These are phyloP conservation scores for Hemitrygon akajei DNA, from an alignment of 2,797 vertebrate species.

Conservation along the genomic window DNA sequence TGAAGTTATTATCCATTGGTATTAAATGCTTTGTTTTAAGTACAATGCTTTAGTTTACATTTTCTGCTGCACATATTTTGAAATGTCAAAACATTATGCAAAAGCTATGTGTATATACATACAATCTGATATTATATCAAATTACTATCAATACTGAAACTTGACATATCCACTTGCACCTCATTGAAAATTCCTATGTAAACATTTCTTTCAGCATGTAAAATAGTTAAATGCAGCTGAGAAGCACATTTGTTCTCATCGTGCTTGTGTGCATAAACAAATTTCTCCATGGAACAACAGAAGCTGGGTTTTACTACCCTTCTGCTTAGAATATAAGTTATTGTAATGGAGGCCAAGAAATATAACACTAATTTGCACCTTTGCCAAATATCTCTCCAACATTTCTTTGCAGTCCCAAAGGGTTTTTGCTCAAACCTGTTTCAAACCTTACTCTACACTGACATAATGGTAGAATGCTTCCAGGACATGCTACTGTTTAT, in stretches of 20 bases:
- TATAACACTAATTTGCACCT: constrained; percentile 11
- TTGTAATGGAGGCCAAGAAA: background rate
- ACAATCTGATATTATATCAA: background rate
- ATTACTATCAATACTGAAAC: background rate
- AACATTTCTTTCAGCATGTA: background rate
- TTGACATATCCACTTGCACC: background rate
- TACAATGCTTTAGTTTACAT: background rate
- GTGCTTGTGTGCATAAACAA: background rate
- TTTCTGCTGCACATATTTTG: background rate
- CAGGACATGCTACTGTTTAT: background rate
- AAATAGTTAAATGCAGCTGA: background rate
- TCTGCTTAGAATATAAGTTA: background rate
- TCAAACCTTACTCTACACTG: background rate
- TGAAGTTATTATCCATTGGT: background rate
- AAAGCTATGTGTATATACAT: background rate
- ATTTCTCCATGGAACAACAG: background rate
- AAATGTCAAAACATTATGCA: background rate
- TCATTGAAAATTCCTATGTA: background rate
- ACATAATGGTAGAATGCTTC: background rate
- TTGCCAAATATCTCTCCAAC: background rate
- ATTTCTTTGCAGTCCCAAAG: background rate
- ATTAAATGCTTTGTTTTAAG: background rate
- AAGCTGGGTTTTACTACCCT: background rate
- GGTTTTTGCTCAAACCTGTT: background rate
- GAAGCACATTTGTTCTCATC: background rate